Evolutionary conservation across 1,140 invertebrate genomes (phyloP), one percentile per base, ranked within the genome.

Genomic region (Drosophila nebulosa): DNA sequence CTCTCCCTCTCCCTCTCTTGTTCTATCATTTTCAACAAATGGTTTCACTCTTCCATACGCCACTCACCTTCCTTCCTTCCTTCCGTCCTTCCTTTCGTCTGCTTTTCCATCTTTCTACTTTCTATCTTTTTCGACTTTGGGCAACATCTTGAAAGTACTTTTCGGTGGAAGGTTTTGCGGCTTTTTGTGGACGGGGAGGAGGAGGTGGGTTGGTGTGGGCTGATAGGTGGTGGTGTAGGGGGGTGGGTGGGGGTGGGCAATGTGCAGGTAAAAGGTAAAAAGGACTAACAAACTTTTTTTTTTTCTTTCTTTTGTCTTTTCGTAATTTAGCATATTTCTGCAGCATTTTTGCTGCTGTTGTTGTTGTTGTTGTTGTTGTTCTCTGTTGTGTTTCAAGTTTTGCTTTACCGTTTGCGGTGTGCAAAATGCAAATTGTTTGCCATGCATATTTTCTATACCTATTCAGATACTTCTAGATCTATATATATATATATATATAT

Each of bases 281-380:
- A 46, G 39, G 39, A 46, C 39, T 46, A 46, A 65, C 36, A 65
- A 79, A 56, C 59, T 70, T 74, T 74, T 74, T 64, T 80, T 35
- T 59, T 39, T 69, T 18, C 62, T 68, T 69, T 78, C 69, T 78
- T 75, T 74, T 85, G 69, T 86, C 78, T 85, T 86, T 86, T 86
- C 64, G 80, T 81, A 85, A 85, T 85, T 85, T 85, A 85, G 81
- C 80, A 85, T 85, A 85, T 85, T 85, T 84, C 66, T 85, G 69
- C 68, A 85, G 77, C 62, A 85, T 68, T 84, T 75, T n/a, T n/a
- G n/a, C n/a, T n/a, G n/a, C n/a, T n/a, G n/a, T n/a, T 65, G 39
- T 42, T 64, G 66, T 69, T 78, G 74, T 74, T 78, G 70, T 84
- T 64, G 24, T 4, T 21, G 5, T 58, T 14, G 30, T 18, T 65